Conservation (phyloP, 1,140 invertebrate genomes). For the Oreohelix idahoensis region DNA sequence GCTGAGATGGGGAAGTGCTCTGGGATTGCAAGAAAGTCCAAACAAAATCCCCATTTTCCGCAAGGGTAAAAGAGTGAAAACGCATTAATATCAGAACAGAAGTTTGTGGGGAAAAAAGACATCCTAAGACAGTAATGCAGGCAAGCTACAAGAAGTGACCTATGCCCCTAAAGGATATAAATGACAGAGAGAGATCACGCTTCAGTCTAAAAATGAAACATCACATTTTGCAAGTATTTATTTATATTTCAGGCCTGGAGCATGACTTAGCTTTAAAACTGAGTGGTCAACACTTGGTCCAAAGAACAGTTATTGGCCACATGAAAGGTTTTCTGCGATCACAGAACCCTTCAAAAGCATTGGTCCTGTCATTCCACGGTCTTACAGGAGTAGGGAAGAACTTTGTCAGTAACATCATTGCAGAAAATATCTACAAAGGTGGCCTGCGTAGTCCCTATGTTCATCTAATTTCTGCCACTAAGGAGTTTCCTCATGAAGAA, state of each 20-base stretch:
- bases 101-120: no score
- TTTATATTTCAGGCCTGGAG: conserved; percentile 47
- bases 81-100: no score
- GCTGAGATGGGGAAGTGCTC: no score
- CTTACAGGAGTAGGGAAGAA: conserved; percentile 72
- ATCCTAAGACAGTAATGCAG: no score
- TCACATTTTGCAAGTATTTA: no score
- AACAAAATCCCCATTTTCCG: no score
- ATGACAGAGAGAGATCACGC: no score
- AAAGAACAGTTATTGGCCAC: conserved; percentile 53
- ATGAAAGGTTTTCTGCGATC: conserved; percentile 53
- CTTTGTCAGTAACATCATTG: conserved; percentile 86
- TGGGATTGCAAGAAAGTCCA: no score
- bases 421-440: conserved; percentile 81
- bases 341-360: conserved; percentile 62
- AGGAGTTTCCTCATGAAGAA: conserved; percentile 81
- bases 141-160: no score
- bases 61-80: no score
- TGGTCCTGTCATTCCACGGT: conserved; percentile 72
- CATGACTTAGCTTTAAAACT: conserved; percentile 48
- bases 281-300: conserved; percentile 65
- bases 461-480: conserved; percentile 85
- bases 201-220: no score
- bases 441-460: conserved; percentile 86
- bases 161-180: no score